A percentile compares a stretch with the other conserved stretches of the same genome.
Conservation (phyloP, 1,140 invertebrate genomes). For the Pogonomyrmex barbatus region DNA sequence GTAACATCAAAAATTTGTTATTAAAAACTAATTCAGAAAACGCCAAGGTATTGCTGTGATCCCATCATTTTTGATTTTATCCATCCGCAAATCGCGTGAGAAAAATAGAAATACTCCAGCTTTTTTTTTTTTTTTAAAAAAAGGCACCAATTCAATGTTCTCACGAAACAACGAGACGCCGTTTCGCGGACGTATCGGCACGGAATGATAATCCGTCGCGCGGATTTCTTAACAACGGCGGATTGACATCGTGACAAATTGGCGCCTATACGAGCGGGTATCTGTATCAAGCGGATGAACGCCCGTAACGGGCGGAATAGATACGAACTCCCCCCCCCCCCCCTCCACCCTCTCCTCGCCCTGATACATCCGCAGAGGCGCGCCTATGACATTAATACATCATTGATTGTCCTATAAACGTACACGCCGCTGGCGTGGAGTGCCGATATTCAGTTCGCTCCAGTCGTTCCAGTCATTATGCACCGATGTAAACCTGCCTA, state of each 20-base stretch:
- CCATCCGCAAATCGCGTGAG: not conserved
- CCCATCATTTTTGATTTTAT: not conserved
- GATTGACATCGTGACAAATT: conserved; percentile 54
- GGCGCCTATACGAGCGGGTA: conserved; percentile 38
- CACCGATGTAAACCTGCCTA: conserved; percentile 63
- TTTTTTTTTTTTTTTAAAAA: no score
- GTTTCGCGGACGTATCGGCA: not conserved
- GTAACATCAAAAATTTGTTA: not conserved
- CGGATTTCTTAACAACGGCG: conserved; percentile 52
- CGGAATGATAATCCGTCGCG: conserved; percentile 26
- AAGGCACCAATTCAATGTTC: not conserved
- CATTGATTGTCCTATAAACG: conserved; percentile 77
- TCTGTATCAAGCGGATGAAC: conserved; percentile 58
- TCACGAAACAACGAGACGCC: no score
- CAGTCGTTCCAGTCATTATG: conserved; percentile 75
- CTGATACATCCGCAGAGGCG: conserved; percentile 22
- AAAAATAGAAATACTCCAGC: not conserved
- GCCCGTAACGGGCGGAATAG: conserved; percentile 52
- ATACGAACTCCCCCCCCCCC: conserved; percentile 32
- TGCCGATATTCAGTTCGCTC: conserved; percentile 70
- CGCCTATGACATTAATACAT: conserved; percentile 78
- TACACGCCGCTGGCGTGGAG: conserved; percentile 59
- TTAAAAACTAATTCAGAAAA: not conserved
- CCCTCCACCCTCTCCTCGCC: conserved; percentile 18
- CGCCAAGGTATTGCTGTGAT: not conserved